Evolutionary conservation across 53 echinoderm and acorn worm genomes (phyloP), one percentile per base, ranked within the genome.

Genomic region (Mesocentrotus franciscanus): DNA sequence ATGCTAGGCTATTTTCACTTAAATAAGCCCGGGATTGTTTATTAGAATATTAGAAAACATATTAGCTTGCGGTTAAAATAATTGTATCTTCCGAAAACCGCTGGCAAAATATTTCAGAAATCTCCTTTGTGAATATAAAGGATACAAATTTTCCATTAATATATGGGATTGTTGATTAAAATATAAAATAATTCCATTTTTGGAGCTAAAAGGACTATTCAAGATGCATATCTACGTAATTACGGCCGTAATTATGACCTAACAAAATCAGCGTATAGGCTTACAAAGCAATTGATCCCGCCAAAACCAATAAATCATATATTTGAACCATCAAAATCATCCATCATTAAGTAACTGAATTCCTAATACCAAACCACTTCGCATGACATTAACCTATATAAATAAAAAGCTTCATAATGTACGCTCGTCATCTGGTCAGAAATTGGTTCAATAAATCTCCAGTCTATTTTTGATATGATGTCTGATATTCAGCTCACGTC

Each of bases 401-500:
- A 42, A 81, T 81, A 81, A 74, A 74, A 42, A 15, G 42, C 81
- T 81, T 39, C 42, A 35, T 78, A 78, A 78, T 34, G 11, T 78
- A 81, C 81, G 81, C 18, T 42, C 35, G 42, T 81, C 18, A 42
- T 81, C 35, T 81, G 81, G 42, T 81, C 81, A 81, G 36, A 81
- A 32, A 78, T 78, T 78, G 78, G 34, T 78, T 78, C 33, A 78
- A 78, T 78, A 78, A 79, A 81, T 81, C 36, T 33, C 18, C 81
- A 42, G 18, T 81, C 81, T 81, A 18, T 81, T 16, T 64, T 81
- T 22, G 42, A 36, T 81, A 42, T 36, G 12, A 18, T 17, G 33
- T 42, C 42, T 42, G 81, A 42, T 20, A 81, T 81, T 36, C 81
- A 18, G 81, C 11, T 81, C 81, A 81, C 81, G 81, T 81, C 42